Base-by-base conservation (phyloP, 2,797 vertebrate genomes). In the Hyperoplus immaculatus region DNA sequence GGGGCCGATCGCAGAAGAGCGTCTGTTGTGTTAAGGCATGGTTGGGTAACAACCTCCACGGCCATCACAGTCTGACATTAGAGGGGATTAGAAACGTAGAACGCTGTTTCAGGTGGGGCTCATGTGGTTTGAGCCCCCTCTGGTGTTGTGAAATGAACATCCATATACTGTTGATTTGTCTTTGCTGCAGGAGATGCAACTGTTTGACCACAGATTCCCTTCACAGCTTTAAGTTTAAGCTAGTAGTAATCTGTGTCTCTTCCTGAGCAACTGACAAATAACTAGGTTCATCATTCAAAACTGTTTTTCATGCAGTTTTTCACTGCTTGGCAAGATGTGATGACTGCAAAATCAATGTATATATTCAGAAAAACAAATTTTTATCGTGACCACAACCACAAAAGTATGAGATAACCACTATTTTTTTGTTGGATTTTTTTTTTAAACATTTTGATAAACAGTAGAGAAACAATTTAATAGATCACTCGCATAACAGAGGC, bases 121-220 rank as follows among this genome's bases (percentile, higher is more conserved):
- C 5, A n/a, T 36, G 63, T 72, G 75, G 66, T 78, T 80, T 45
- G 78, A 78, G 90, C 61, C 72, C 95, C 94, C 85, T 87, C 94
- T 88, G 76, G 86, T 94, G 95, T 87, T 42, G 39, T 2, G 6
- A 7, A 29, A 14, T 46, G 9, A 21, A n/a, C 51, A n/a, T 41
- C 13, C 38, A 18, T 43, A 29, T 29, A 29, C 29, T 29, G 29
- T 29, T 29, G 29, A 29, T 29, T 1, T 29, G 29, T 29, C 29
- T 29, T 29, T 29, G 29, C 29, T 29, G 2, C 29, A 29, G 29
- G 29, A 8, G 6, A 9, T 72, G 10, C 14, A 38, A 18, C 21
- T 38, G 18, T 21, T 54, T 10, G 21, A 39, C 16, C 10, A 7
- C 21, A 10, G 12, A 21, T 5, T 2, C 8, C 36, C 8, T 6